Base-by-base conservation (phyloP, 2,888 invertebrate species). In the Orthonevra nobilis region DNA sequence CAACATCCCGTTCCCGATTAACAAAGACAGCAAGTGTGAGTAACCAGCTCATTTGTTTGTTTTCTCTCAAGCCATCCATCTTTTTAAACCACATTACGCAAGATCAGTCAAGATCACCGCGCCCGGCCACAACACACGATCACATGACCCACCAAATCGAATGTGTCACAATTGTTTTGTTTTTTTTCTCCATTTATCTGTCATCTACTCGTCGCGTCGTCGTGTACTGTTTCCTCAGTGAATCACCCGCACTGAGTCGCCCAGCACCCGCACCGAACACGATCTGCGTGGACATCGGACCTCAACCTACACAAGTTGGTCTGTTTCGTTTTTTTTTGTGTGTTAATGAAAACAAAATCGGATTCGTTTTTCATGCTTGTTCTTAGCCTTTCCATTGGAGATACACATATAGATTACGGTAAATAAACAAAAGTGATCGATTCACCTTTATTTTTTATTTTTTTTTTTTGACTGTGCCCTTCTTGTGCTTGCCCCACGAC, bases 381-480 rank as follows among this genome's bases (percentile, higher is more conserved):
- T 64, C 70, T 60, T 50, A 61, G 42, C 79, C 79, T 56, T 79
- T 79, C 61, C 66, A 61, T 56, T 73, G 48, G 42, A 64, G 54
- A 48, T 79, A 68, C 66, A n/a, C n/a, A 68, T 79, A 73, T 73
- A 73, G 79, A 79, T 79, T 73, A 79, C 79, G 79, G 79, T 79
- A 79, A 79, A 79, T 79, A 79, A 79, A 79, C 73, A 79, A 79
- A 79, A 79, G 79, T 79, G 79, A 79, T 79, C 73, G 79, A 79
- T 73, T 73, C 79, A 79, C 66, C 73, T 79, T 48, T n/a, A n/a
- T n/a, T n/a, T n/a, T n/a, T n/a, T n/a, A n/a, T n/a, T n/a, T n/a
- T n/a, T n/a, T n/a, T n/a, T 79, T 61, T 40, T 38, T 68, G 26
- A 28, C 30, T 28, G 32, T 40, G 12, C 6, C 23, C 7, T 1